Base-by-base conservation (phyloP, 64 coral and sea anemone species). In the Montipora capricornis region DNA sequence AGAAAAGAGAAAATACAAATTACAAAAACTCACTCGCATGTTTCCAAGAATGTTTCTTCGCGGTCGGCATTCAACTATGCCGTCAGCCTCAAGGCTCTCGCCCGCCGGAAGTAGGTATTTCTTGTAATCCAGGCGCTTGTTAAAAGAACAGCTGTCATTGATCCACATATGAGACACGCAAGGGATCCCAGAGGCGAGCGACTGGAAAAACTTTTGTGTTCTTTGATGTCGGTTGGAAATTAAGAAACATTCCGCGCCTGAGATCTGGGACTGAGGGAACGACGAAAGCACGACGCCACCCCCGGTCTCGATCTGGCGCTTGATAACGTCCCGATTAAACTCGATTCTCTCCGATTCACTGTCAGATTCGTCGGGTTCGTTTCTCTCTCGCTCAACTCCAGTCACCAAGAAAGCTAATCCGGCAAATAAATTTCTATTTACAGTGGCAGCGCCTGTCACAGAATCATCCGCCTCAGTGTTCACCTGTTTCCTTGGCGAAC, bases 201-300 rank as follows among this genome's bases (percentile, higher is more conserved):
- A 96, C 48, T 96, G 92, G 44, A 99, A 99, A 77, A 94, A 99
- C 49, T 99, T 99, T 64, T 89, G 88, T 51, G 98, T 99, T 61
- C 95, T 91, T 73, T 94, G 89, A 75, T 94, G 90, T 2, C 92
- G 82, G 55, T 92, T 94, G 19, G 95, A 96, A 59, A 99, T 80
- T 1, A 99, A 81, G 26, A 99, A 96, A 45, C 98, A 99, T 6
- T 95, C 94, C 11, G 89, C 84, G 6, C 82, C 84, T 5, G 83
- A 82, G 44, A 87, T 74, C 22, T 99, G 95, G 26, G 92, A 88
- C 77, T 98, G 82, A 62, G 81, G 49, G 20, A 99, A 96, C 29
- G 88, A 77, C 7, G 68, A 61, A 55, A 96, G 78, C 4, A 99
- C 87, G 19, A 95, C 97, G 45, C 97, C 97, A 7, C 97, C 97